Evolutionary conservation across 2,113 vertebrate genomes (phyloP).

Genomic region (Eolophus roseicapilla): DNA sequence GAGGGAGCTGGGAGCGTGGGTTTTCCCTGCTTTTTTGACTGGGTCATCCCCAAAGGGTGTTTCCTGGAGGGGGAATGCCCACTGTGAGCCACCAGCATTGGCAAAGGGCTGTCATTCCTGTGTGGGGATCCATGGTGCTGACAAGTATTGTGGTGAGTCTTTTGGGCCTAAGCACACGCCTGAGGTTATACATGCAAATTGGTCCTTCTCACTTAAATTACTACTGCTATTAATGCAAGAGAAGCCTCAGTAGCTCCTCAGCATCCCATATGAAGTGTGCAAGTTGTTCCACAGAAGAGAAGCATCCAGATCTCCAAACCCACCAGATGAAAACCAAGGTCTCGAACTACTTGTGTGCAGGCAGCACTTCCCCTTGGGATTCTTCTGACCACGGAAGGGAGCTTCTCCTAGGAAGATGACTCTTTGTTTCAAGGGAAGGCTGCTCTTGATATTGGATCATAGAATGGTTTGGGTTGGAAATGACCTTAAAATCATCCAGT

Average conservation of each 20-base stretch:
- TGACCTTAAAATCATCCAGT: background rate
- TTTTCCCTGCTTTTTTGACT: accelerated
- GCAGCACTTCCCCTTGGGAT: background rate
- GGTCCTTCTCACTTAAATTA: background rate
- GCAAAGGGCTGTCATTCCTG: accelerated
- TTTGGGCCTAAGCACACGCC: background rate
- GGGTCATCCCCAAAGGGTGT: accelerated
- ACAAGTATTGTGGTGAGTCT: background rate
- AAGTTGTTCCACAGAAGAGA: background rate
- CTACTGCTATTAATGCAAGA: background rate
- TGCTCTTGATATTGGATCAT: background rate
- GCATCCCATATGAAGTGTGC: accelerated
- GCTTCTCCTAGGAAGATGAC: background rate
- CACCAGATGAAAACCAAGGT: background rate
- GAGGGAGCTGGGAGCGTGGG: background rate
- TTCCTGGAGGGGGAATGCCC: background rate
- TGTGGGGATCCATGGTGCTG: background rate
- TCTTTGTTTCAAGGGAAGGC: background rate
- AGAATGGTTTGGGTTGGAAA: background rate
- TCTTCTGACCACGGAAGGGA: background rate
- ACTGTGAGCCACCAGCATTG: accelerated
- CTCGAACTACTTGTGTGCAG: background rate
- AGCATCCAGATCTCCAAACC: background rate
- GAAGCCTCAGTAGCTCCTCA: accelerated
- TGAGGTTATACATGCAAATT: accelerated